phyloP scores from a whole-genome alignment of 2,888 invertebrate species.

The Fragum sueziense region DNA sequence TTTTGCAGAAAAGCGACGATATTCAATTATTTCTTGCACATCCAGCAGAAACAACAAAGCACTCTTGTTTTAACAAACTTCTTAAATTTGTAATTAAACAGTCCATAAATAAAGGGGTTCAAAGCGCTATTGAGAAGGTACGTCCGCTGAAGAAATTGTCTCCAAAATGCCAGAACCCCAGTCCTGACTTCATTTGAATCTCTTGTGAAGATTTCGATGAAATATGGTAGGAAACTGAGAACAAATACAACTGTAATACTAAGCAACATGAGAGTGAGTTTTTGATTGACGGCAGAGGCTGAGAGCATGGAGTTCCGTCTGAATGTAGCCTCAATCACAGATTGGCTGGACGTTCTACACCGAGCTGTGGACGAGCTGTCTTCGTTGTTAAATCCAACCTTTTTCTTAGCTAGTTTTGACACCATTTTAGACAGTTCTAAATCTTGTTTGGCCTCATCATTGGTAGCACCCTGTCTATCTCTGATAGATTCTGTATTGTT shows the following conservation, averaged over 20 bases:
- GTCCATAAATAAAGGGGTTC: neutral
- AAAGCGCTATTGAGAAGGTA: neutral
- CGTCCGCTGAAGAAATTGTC: neutral
- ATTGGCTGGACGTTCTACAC: neutral
- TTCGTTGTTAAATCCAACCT: neutral
- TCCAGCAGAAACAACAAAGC: neutral
- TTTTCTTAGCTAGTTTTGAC: neutral
- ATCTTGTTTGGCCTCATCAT: neutral
- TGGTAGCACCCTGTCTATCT: neutral
- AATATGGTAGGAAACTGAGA: neutral
- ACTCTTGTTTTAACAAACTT: neutral
- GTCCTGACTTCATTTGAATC: neutral
- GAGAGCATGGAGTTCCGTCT: neutral
- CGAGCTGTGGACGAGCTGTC: neutral
- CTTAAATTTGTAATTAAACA: conserved; percentile 1
- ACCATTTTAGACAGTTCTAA: neutral
- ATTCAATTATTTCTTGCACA: neutral
- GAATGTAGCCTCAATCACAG: neutral
- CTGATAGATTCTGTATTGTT: neutral
- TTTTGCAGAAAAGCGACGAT: too few species aligned
- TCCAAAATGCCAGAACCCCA: neutral
- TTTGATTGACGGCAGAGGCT: neutral
- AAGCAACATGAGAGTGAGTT: neutral
- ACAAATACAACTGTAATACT: neutral
- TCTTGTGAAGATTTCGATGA: neutral